Evolutionary conservation across 2,113 vertebrate species (phyloP), one percentile per base, ranked within the genome.

Genomic region (Chrysochloris asiatica): DNA sequence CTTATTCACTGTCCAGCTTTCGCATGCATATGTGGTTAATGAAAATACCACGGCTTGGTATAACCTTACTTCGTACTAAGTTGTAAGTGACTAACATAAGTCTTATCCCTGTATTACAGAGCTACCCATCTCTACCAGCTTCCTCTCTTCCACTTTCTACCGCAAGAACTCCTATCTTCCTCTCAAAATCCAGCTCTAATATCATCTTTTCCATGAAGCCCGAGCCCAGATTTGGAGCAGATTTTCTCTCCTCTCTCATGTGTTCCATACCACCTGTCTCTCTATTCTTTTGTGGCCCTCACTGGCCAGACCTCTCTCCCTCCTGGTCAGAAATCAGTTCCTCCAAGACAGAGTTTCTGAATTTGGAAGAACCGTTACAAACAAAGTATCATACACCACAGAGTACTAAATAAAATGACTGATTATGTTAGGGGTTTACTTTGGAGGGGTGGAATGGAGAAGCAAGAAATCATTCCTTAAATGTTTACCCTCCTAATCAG

Each of bases 361-460:
- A 10, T 9, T 6, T 33, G 54, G 24, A 0, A 0, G 4, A 24
- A 28, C 45, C 19, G 16, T 3, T n/a, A 21, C 6, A 43, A 47
- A 6, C 16, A 61, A 8, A 41, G 38, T 24, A 75, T 7, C 52
- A 47, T 89, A 17, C 28, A 47, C 38, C 33, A 72, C 24, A 50
- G 65, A 73, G 4, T 33, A 82, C 22, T 30, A 41, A 38, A 28
- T 12, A 30, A 24, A 63, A 52, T 8, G 19, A 3, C 45, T 9
- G 54, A 21, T 76, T 24, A 6, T 30, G 8, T 63, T 50, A 22
- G 6, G n/a, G 41, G 30, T 41, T 10, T 8, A 54, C 61, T 38
- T 67, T 48, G 41, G 76, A 33, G 38, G 22, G 1, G 4, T 24
- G 9, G 14, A 26, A 26, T 85, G 61, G 12, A 14, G 38, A 24